Evolutionary conservation across 2,797 vertebrate species (phyloP).

Genomic region (Sebastes umbrosus): DNA sequence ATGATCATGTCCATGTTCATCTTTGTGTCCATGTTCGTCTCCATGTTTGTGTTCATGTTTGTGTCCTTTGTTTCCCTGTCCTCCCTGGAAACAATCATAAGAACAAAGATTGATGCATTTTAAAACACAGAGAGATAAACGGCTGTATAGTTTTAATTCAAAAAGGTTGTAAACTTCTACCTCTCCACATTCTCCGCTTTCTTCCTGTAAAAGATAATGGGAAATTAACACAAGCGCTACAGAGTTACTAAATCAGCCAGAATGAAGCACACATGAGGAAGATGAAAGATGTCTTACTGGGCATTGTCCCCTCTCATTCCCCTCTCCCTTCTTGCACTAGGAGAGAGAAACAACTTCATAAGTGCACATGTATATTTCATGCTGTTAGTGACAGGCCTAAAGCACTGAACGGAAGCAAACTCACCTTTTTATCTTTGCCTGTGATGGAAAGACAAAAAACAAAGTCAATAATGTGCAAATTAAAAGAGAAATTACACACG

Average conservation of each 20-base stretch:
- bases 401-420: background rate
- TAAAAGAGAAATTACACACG: background rate
- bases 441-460: background rate
- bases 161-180: background rate
- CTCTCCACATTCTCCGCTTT: fast-evolving
- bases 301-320: no score
- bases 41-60: background rate
- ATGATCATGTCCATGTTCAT: background rate
- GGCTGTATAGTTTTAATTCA: background rate
- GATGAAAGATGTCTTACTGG: background rate
- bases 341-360: background rate
- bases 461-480: background rate
- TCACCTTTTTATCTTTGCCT: fast-evolving
- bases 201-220: background rate
- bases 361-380: background rate
- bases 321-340: fast-evolving
- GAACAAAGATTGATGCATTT: background rate
- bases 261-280: background rate
- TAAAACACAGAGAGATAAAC: background rate
- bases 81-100: background rate
- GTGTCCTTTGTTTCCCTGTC: background rate
- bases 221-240: background rate
- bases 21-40: background rate
- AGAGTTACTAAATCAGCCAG: background rate
- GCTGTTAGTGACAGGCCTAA: background rate